phyloP scores from a whole-genome alignment of 1,140 invertebrate species.

The Parapsyche elsis region DNA sequence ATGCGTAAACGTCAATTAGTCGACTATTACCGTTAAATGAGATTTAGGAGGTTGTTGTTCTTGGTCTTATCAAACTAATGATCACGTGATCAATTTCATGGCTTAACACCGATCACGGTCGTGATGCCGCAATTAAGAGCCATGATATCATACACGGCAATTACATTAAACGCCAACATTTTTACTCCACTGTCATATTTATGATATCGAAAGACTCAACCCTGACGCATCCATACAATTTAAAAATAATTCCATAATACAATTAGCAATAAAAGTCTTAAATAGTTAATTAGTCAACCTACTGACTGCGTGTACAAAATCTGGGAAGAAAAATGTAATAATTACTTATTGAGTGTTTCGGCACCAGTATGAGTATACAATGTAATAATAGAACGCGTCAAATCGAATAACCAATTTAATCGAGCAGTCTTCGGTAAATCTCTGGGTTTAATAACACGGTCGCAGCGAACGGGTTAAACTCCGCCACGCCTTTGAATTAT shows the following conservation, averaged over 20 bases:
- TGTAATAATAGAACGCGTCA: neutral
- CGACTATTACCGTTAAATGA: neutral
- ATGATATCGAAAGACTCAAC: conserved; percentile 37
- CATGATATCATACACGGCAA: conserved; percentile 46
- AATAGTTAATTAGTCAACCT: neutral
- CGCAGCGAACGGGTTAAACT: conserved; percentile 28
- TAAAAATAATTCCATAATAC: no score
- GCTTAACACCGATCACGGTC: conserved; percentile 29
- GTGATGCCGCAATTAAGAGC: conserved; percentile 42
- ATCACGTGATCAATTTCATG: conserved; percentile 38
- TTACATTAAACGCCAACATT: conserved; percentile 37
- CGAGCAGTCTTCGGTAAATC: neutral
- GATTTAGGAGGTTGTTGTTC: conserved; percentile 13
- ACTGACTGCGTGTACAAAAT: no score
- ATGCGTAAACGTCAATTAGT: neutral
- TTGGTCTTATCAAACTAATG: conserved; percentile 3
- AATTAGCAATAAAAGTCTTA: no score
- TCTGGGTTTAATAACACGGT: conserved; percentile 13
- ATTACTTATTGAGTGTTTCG: no score
- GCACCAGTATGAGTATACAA: no score
- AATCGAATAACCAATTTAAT: neutral
- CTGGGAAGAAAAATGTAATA: no score
- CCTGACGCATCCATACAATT: neutral
- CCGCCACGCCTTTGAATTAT: conserved; percentile 35
- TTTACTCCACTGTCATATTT: conserved; percentile 44